Evolutionary conservation across 2,797 vertebrate species (phyloP).

Genomic region (Chelidonichthys spinosus): DNA sequence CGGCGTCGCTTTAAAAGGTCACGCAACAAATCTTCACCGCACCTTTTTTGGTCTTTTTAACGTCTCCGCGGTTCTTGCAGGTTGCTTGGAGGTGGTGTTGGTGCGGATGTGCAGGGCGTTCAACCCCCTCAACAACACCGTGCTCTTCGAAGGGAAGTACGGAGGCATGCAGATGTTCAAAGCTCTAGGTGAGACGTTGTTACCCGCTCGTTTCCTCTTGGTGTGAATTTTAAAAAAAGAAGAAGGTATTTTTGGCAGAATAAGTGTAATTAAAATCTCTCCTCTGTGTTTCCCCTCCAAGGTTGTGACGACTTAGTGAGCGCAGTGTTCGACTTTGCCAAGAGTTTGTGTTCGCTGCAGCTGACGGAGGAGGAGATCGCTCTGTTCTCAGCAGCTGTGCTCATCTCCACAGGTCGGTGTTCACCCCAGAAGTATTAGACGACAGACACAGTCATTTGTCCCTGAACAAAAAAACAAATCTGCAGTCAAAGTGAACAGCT

Average conservation of each 20-base stretch:
- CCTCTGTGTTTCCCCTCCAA: conserved; percentile 62
- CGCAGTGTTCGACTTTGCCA: conserved; percentile 98
- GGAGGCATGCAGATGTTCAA: conserved; percentile 99
- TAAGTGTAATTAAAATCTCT: conserved; percentile 33
- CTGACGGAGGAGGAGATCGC: conserved; percentile 99
- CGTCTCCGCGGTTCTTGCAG: conserved; percentile 74
- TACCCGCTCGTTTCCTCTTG: neutral
- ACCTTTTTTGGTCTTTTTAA: too few relatives aligned
- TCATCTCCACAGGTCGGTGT: conserved; percentile 96
- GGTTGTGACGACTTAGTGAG: conserved; percentile 98
- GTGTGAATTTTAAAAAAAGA: conserved; percentile 1
- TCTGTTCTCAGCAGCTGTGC: conserved; percentile 97
- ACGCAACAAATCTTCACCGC: neutral
- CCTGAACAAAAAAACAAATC: neutral
- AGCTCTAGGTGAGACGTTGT: conserved; percentile 89
- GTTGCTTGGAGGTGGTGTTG: conserved; percentile 98
- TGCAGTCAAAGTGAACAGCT: neutral
- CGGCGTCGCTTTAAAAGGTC: neutral
- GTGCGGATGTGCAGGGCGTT: conserved; percentile 99
- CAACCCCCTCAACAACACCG: conserved; percentile 99
- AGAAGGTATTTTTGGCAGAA: conserved; percentile 28
- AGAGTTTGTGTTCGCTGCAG: conserved; percentile 98
- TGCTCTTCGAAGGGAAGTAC: conserved; percentile 99
- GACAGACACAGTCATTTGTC: neutral
- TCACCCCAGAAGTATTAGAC: conserved; percentile 10